These are phyloP conservation scores for Agapornis canus DNA, from an alignment of 2,797 vertebrate species.

Conservation along the genomic window DNA sequence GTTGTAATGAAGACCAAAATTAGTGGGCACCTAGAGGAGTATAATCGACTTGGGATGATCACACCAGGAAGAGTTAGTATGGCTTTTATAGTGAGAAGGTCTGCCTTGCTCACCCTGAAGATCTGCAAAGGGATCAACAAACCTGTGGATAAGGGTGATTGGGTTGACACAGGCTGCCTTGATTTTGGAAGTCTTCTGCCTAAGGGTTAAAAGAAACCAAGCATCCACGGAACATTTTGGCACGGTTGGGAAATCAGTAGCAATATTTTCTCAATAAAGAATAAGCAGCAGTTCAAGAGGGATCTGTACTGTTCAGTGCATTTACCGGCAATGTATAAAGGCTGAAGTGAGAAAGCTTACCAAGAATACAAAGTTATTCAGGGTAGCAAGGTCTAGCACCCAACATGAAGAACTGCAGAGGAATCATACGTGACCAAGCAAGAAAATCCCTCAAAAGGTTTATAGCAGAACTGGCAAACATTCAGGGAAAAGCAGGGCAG, in stretches of 20 bases:
- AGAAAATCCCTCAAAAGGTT: neutral
- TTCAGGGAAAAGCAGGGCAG: neutral
- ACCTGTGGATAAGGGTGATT: neutral
- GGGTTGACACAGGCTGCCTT: neutral
- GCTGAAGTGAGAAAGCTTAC: neutral
- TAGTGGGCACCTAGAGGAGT: neutral
- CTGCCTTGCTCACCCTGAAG: neutral
- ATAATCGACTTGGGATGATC: neutral
- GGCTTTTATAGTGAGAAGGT: neutral
- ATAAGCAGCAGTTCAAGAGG: neutral
- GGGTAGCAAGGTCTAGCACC: neutral
- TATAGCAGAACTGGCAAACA: neutral
- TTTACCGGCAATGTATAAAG: neutral
- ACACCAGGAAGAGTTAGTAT: neutral
- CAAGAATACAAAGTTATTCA: neutral
- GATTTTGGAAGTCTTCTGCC: neutral
- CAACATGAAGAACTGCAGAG: neutral
- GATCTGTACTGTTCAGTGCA: neutral
- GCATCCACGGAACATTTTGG: neutral
- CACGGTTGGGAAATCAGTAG: neutral
- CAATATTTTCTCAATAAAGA: neutral
- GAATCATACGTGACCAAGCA: neutral
- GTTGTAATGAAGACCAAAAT: neutral
- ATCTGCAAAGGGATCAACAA: neutral
- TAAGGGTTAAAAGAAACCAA: neutral